Evolutionary conservation across 2,113 vertebrate species (phyloP), one percentile per base, ranked within the genome.

Genomic region (Laterallus jamaicensis): DNA sequence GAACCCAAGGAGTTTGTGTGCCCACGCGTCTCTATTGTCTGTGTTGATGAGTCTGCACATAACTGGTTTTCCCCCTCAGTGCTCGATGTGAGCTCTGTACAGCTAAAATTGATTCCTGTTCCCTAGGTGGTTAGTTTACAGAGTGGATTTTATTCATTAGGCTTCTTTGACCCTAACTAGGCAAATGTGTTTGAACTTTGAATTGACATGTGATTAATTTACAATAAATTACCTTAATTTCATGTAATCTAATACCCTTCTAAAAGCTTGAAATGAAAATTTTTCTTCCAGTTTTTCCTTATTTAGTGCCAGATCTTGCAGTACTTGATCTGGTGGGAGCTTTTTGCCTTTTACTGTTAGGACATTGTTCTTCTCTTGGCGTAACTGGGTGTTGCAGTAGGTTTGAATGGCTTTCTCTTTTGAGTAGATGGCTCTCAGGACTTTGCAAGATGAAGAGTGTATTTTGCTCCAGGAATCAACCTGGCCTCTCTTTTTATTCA

Each of bases 1-100:
- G 74, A 76, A 90, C 63, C 59, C 47, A 37, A 70, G 86, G 75
- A 74, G 92, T 77, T 76, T 44, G 32, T 47, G 63, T 47, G 75
- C 92, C 82, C 81, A 95, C 91, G 0, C 89, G 18, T 88, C 20
- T 24, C 86, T 82, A 54, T 96, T 96, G 95, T 96, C 55, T 0
- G 0, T 49, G 55, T 37, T 91, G 96, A 95, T 97, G 94, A 95
- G 75, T 87, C 67, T 92, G 95, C 78, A 87, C 84, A 95, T 96
- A 91, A 55, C 74, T 93, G 49, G 4, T 50, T 92, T 75, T 6
- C 47, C 59, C 74, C 52, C 64, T 42, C 68, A 52, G 37, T 66
- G 71, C 82, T 90, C 64, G 17, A 3, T 32, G 28, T 74, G 90
- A 88, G 35, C 86, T 87, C 73, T 78, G 42, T 26, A 10, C 64